Conservation (phyloP, 2,113 vertebrate species). For the Ancistrus triradiatus region DNA sequence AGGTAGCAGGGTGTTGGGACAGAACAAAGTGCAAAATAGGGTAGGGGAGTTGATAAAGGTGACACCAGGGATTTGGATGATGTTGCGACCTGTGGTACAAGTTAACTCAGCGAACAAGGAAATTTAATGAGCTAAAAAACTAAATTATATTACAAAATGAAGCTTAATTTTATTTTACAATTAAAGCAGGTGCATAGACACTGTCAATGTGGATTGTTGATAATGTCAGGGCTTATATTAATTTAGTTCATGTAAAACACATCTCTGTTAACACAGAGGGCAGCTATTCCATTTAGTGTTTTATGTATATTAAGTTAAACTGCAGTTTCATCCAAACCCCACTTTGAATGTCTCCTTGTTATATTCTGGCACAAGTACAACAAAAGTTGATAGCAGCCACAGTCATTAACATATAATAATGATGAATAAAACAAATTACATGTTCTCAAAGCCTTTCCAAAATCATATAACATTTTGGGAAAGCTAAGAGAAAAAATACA, state of each 20-base stretch:
- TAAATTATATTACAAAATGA: no score
- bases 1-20: slow-evolving; percentile 99
- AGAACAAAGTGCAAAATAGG: slow-evolving; percentile 99
- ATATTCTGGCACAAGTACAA: slow-evolving; percentile 81
- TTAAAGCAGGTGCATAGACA: no score
- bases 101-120: slow-evolving; percentile 14
- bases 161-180: no score
- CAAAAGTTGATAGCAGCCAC: slow-evolving; percentile 94
- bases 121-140: no score
- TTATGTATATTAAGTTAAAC: background rate
- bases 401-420: slow-evolving; percentile 76
- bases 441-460: slow-evolving; percentile 93
- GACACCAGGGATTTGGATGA: slow-evolving; percentile 87
- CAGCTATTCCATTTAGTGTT: no score
- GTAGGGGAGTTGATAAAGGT: slow-evolving; percentile 90
- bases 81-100: slow-evolving; percentile 52
- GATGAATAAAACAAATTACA: slow-evolving; percentile 77
- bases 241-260: no score
- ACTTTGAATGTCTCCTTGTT: slow-evolving; percentile 82
- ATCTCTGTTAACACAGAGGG: no score
- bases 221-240: no score
- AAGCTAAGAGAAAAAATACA: slow-evolving; percentile 82
- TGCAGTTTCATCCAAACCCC: slow-evolving; percentile 84
- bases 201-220: no score
- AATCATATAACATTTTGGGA: slow-evolving; percentile 73